Base-by-base conservation (phyloP, 2,113 vertebrate species). In the Brienomyrus brachyistius region DNA sequence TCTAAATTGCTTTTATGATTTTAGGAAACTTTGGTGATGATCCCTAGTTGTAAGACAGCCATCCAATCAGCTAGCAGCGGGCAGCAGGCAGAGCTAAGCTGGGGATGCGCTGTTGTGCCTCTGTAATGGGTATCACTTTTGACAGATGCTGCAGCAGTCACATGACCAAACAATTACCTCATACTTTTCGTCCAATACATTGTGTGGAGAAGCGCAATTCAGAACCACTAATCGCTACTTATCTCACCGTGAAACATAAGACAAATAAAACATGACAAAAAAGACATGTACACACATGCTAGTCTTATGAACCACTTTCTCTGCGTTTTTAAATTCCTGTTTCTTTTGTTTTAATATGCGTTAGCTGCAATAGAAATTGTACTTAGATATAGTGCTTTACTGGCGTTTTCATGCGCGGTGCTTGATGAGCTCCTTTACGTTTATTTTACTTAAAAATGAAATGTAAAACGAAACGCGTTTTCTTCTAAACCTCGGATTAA, bases 131-230 rank as follows among this genome's bases (percentile, higher is more conserved):
- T 83, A 94, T 95, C 93, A 94, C 93, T 93, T 94, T 93, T 96
- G 95, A 96, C 94, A 95, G 94, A 94, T 94, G 94, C 96, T 95
- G 95, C 95, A 96, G 95, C 92, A 91, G 93, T 95, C 95, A 96
- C 93, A 92, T 96, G 95, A 96, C 94, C 94, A 96, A 96, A 95
- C 94, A 95, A 96, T 96, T 94, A 96, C 96, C 93, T 96, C 95
- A 96, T 96, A 91, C 92, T 91, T 91, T 94, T 90, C 83, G 91
- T 85, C 62, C 89, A 45, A 90, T 56, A 45, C 43, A 82, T 88
- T 83, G 90, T 80, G 86, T 45, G 51, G 9, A 87, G 43, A 86
- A 48, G 27, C 35, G 62, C 62, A 23, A 80, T 89, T 47, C 11
- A 45, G 43, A 47, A n/a, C n/a, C 40, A 89, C 48, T 40, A 31